A percentile compares a stretch with the other conserved stretches of the same genome.
Evolutionary conservation across 2,797 vertebrate species (phyloP).

Genomic region (Acanthurus tractus): DNA sequence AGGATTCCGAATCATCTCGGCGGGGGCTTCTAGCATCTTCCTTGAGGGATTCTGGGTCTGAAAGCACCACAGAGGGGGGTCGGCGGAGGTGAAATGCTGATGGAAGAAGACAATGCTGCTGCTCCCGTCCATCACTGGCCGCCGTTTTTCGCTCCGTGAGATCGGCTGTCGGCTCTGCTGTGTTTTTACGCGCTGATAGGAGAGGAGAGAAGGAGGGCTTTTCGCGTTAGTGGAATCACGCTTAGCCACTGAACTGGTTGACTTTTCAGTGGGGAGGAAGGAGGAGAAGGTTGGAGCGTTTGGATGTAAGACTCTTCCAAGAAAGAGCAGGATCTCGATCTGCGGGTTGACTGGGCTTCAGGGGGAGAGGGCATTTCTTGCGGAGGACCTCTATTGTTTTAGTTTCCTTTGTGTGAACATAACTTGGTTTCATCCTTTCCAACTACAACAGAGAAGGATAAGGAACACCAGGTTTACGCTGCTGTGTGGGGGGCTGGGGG

Average conservation of each 20-base stretch:
- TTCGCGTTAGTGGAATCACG: constrained; percentile 50
- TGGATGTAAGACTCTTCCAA: constrained; percentile 47
- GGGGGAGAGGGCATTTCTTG: constrained; percentile 26
- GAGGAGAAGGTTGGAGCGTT: background rate
- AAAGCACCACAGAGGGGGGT: constrained; percentile 44
- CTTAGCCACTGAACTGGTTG: constrained; percentile 30
- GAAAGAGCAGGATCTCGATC: constrained; percentile 20
- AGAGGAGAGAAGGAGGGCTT: constrained; percentile 46
- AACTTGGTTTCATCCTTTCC: constrained; percentile 8
- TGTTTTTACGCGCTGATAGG: constrained; percentile 57
- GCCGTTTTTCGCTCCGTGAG: constrained; percentile 60
- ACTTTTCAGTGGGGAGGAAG: constrained; percentile 22
- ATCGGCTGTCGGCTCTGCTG: constrained; percentile 41
- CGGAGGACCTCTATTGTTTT: background rate
- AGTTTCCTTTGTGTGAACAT: background rate
- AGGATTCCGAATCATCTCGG: constrained; percentile 50
- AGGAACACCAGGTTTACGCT: constrained; percentile 43
- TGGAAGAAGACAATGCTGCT: constrained; percentile 30
- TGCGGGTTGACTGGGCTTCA: constrained; percentile 12
- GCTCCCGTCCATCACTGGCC: constrained; percentile 33
- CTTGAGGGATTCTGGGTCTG: constrained; percentile 33
- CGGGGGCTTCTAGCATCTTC: constrained; percentile 32
- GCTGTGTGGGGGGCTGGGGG: constrained; percentile 18
- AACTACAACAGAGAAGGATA: background rate
- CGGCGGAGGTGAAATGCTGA: constrained; percentile 36